Evolutionary conservation across 2,113 vertebrate genomes (phyloP).

Genomic region (Phrynosoma platyrhinos): DNA sequence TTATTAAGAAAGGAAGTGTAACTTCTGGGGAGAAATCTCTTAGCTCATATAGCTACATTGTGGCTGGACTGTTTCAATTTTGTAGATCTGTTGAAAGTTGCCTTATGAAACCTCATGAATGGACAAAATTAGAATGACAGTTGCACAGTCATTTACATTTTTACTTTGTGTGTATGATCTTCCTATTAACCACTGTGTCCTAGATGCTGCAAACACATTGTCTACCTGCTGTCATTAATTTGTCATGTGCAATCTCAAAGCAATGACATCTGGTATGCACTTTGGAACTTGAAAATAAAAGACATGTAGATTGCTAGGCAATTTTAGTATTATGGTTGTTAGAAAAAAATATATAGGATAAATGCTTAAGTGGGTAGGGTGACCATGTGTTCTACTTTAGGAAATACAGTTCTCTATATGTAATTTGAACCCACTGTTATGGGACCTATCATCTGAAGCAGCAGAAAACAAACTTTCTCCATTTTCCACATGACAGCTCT

Average conservation of each 20-base stretch:
- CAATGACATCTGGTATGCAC: background rate
- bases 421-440: background rate
- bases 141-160: background rate
- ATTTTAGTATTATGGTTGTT: background rate
- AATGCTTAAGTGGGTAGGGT: too few relatives aligned
- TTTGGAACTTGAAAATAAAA: background rate
- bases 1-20: background rate
- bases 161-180: background rate
- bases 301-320: background rate
- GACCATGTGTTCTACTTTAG: too few relatives aligned
- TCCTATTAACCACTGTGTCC: background rate
- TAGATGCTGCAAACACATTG: background rate
- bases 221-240: background rate
- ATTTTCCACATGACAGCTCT: too few relatives aligned
- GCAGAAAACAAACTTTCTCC: too few relatives aligned
- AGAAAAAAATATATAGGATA: background rate
- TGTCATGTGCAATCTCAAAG: background rate
- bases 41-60: background rate
- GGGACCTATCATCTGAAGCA: too few relatives aligned
- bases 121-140: background rate
- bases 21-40: background rate
- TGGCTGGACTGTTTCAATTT: background rate
- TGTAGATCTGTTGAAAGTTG: background rate
- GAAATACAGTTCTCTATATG: too few relatives aligned
- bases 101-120: background rate